Evolutionary conservation across 2,888 invertebrate species (phyloP), one percentile per base, ranked within the genome.

Genomic region (Sphecodes monilicornis): DNA sequence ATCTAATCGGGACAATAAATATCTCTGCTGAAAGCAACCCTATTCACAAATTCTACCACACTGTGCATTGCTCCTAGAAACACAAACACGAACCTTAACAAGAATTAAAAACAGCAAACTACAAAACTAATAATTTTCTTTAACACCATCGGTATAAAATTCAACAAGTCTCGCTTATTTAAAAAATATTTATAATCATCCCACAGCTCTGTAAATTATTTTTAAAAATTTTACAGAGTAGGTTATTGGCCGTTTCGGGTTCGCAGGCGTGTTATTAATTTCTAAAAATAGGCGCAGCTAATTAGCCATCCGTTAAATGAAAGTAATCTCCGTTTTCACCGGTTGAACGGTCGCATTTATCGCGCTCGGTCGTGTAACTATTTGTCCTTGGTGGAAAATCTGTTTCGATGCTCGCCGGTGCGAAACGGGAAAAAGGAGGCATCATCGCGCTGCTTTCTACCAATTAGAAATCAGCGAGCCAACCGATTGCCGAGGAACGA

Each of bases 381-480:
- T 69, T 69, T 60, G 39, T 26, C 60, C 74, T 64, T 64, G 64
- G 26, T 43, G 57, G 36, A 60, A 39, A 60, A 75, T 75, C 64
- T 39, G 29, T 75, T 75, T 18, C 64, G 29, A 41, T 26, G 50
- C 4, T 66, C 66, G 46, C n/a, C 71, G 54, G 71, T 75, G 77
- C 80, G 77, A 57, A 43, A 72, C 84, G 50, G 18, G 46, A 82
- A 76, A 82, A 82, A 85, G 73, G 68, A 82, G 69, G 66, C 39
- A 78, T 75, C 71, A 36, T 26, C 43, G 22, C 64, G 6, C 60
- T 85, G 79, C 85, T 85, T 83, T 85, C 83, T 85, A 85, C 76
- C 76, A 85, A 83, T 85, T 85, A 85, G 85, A 83, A 83, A 85
- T 68, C 57, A 50, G 69, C 41, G 43, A 76, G 70, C 22, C 32